Base-by-base conservation (phyloP, 2,113 vertebrate species). In the Neoarius graeffei region DNA sequence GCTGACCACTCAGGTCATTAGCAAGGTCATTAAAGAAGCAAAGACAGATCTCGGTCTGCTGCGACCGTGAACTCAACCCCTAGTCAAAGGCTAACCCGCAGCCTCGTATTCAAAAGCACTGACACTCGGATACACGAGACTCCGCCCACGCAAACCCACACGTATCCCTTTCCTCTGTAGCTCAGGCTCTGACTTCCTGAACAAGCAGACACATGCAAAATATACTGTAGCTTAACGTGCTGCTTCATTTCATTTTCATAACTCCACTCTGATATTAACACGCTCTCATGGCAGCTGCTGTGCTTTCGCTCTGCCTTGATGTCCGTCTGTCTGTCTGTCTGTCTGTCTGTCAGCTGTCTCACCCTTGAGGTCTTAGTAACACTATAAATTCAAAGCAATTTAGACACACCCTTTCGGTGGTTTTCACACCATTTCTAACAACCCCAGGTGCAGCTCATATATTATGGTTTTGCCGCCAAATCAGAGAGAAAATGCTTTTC, bases 1-100 rank as follows among this genome's bases (percentile, higher is more conserved):
- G 89, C 86, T 54, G 91, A 93, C 90, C 88, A 84, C 81, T 89
- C 89, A 90, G 93, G 94, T 94, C 93, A 92, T 95, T 94, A 94
- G 89, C 91, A 81, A 93, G 91, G 93, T 93, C 92, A 94, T 94
- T 93, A 94, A 85, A 48, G 85, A 76, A 88, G 90, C 56, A 69
- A 86, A 89, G 77, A 87, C 83, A n/a, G 89, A 84, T 81, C 60
- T 64, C 30, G 81, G 23, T 76, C 88, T 57, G 92, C 92, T 90
- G 57, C 86, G 81, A 90, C 92, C 91, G 82, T 86, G 64, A 93
- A 90, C 88, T 86, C 50, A 93, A 91, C 90, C 84, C 59, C 48
- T 35, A 30, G 64, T 60, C 57, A 64, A 64, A 84, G 52, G 27
- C 30, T 10, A 76, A 62, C 69, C 19, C 76, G 11, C 35, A 79